Evolutionary conservation across 2,888 invertebrate genomes (phyloP), one percentile per base, ranked within the genome.

Genomic region (Pyrrhosoma nymphula): DNA sequence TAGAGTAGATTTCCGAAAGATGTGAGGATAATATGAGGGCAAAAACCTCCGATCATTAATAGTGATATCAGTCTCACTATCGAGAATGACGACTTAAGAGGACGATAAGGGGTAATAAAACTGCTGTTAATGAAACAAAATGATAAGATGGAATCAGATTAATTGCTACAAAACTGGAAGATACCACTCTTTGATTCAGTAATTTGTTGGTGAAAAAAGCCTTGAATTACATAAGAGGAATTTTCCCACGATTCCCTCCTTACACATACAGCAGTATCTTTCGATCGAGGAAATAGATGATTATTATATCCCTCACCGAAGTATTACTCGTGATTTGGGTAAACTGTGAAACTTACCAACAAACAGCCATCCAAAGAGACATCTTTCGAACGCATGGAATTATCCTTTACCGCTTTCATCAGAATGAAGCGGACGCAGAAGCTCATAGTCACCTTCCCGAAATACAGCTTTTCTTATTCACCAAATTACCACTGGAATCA

Each of bases 91-190:
- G 69, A 69, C n/a, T 4, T 69, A n/a, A 69, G 47, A 47, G n/a
- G 69, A 69, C 69, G 69, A 69, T 69, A 69, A 69, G 69, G 69
- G n/a, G n/a, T n/a, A 69, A 69, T 69, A 69, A 69, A 69, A 26
- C 69, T n/a, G 69, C n/a, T 69, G 69, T 69, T 69, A 69, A 69
- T n/a, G n/a, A 69, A 69, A 69, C 69, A 69, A 69, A n/a, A 20
- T 63, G 69, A 69, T 69, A 69, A 69, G 69, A 69, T 69, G n/a
- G 69, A n/a, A 69, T 69, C 69, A 69, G 26, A 69, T 69, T 69
- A 69, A 69, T 69, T 69, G 69, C 69, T 69, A 69, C 69, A 69
- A 47, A n/a, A 69, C 63, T 69, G 12, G n/a, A 23, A 69, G 26
- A n/a, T 69, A 69, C 69, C 10, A 26, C 69, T 26, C 69, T 69